Evolutionary conservation across 2,113 vertebrate genomes (phyloP).

Genomic region (Calonectris borealis): DNA sequence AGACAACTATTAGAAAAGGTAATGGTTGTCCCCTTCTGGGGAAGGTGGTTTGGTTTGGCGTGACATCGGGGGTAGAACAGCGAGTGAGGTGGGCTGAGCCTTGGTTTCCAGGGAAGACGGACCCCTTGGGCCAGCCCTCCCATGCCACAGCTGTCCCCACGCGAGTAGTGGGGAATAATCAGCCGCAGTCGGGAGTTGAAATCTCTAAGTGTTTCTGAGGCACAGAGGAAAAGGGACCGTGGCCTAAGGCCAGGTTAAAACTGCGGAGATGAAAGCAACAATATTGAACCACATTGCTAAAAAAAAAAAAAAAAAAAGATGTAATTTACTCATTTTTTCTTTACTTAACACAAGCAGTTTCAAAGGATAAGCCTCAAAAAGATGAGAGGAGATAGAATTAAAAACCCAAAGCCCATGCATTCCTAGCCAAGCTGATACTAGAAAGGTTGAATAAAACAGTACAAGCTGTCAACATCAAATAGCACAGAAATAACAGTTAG

Average conservation of each 20-base stretch:
- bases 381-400: not conserved
- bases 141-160: fast-evolving
- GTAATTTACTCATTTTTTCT: not conserved
- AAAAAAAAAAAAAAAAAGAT: not conserved
- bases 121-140: not conserved
- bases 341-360: not conserved
- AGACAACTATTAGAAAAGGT: constrained; percentile 99
- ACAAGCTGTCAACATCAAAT: not conserved
- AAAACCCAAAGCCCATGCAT: not conserved
- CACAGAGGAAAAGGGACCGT: not conserved
- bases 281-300: not conserved
- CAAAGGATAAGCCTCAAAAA: not conserved
- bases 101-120: not conserved
- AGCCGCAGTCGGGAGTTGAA: not conserved
- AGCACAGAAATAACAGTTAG: not conserved
- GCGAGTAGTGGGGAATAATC: not conserved
- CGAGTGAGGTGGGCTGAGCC: not conserved
- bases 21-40: constrained; percentile 7
- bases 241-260: not conserved
- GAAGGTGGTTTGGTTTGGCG: not conserved
- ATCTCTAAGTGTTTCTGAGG: not conserved
- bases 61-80: not conserved
- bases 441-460: not conserved
- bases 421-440: not conserved
- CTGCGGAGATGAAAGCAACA: constrained; percentile 11